Evolutionary conservation across 1,140 invertebrate species (phyloP).

Genomic region (Drepana arcuata): DNA sequence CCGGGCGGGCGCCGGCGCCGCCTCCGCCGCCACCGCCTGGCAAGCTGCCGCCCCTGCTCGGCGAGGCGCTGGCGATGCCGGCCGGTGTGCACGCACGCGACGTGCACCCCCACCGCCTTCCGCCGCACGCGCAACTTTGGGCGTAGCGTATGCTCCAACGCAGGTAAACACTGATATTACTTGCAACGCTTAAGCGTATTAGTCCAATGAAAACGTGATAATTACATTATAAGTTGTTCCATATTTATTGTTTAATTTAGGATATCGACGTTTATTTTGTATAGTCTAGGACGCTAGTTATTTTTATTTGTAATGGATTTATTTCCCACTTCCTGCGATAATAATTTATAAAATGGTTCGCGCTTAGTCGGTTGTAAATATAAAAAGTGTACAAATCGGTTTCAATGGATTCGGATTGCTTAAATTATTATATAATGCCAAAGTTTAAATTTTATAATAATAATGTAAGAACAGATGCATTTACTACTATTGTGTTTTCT

Average conservation of each 20-base stretch:
- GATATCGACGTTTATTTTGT: slow-evolving; percentile 38
- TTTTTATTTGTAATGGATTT: slow-evolving; percentile 40
- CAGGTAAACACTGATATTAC: slow-evolving; percentile 62
- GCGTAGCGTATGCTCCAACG: slow-evolving; percentile 74
- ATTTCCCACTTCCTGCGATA: slow-evolving; percentile 64
- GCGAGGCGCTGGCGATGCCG: slow-evolving; percentile 61
- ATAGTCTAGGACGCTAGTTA: slow-evolving; percentile 37
- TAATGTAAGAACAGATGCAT: slow-evolving; percentile 59
- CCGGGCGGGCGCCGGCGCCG: slow-evolving; percentile 75
- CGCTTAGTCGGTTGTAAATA: slow-evolving; percentile 19
- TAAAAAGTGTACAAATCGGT: slow-evolving; percentile 11
- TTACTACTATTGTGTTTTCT: slow-evolving; percentile 40
- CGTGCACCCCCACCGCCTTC: slow-evolving; percentile 83
- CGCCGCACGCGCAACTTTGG: slow-evolving; percentile 90
- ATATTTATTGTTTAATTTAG: slow-evolving; percentile 50
- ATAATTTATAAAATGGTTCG: slow-evolving; percentile 39
- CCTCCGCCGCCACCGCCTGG: slow-evolving; percentile 76
- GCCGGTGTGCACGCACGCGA: slow-evolving; percentile 85
- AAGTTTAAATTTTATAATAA: slow-evolving; percentile 61
- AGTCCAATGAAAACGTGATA: slow-evolving; percentile 66
- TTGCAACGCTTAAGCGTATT: slow-evolving; percentile 67
- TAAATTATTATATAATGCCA: slow-evolving; percentile 60
- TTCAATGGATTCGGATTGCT: slow-evolving; percentile 21
- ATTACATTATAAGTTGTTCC: slow-evolving; percentile 51
- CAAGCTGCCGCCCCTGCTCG: slow-evolving; percentile 66